phyloP scores from a whole-genome alignment of 2,888 invertebrate species.

The Megalurothrips usitatus region DNA sequence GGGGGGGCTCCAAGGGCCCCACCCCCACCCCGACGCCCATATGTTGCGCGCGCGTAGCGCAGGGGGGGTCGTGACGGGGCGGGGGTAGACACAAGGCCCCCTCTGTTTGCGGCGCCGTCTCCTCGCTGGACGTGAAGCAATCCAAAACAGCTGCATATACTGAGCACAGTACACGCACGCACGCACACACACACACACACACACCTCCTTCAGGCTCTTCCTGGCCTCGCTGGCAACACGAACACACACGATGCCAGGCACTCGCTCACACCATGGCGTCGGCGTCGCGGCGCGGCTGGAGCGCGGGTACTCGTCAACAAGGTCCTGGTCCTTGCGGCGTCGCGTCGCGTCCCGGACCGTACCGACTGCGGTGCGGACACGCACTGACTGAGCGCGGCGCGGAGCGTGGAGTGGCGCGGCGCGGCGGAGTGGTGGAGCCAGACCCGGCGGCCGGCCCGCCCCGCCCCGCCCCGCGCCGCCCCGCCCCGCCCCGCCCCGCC shows the following conservation, averaged over 20 bases:
- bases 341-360: background rate
- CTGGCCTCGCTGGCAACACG: background rate
- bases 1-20: background rate
- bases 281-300: background rate
- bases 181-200: background rate
- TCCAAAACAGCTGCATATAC: background rate
- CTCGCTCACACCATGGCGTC: background rate
- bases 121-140: constrained; percentile 4
- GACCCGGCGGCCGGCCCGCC: background rate
- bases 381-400: constrained; percentile 15
- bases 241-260: background rate
- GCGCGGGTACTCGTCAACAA: background rate
- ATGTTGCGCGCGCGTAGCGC: background rate
- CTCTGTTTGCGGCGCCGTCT: background rate
- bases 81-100: no score
- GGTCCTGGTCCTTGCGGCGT: background rate
- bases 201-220: background rate
- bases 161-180: no score
- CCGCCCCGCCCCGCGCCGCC: no score
- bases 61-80: background rate
- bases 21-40: background rate
- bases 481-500: background rate
- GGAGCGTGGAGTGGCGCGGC: background rate
- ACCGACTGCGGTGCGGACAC: background rate
- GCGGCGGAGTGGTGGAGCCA: background rate